These are phyloP conservation scores for Nomada fabriciana DNA, from an alignment of 2,888 invertebrate genomes.

Conservation along the genomic window DNA sequence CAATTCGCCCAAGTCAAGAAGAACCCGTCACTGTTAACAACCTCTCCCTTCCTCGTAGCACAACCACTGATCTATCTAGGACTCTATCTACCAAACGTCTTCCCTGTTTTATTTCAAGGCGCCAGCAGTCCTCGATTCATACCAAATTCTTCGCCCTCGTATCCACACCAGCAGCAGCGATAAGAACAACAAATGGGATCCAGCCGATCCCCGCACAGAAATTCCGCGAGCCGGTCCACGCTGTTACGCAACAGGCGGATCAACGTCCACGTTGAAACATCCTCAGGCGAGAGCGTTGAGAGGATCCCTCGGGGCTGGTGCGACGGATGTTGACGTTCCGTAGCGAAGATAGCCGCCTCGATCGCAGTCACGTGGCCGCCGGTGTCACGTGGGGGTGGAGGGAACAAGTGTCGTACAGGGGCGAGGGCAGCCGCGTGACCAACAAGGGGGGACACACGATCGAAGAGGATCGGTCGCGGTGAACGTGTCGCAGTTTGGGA, in stretches of 20 bases:
- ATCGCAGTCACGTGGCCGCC: conserved; percentile 50
- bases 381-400: conserved; percentile 65
- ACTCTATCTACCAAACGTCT: too few relatives aligned
- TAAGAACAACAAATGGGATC: not conserved
- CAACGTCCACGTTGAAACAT: conserved; percentile 33
- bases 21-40: not conserved
- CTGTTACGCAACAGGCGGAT: conserved; percentile 45
- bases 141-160: not conserved
- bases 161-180: not conserved
- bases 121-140: too few relatives aligned
- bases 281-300: conserved; percentile 22
- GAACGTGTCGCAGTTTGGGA: conserved; percentile 65
- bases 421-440: not conserved
- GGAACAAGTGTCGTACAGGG: conserved; percentile 2
- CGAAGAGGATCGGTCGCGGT: not conserved
- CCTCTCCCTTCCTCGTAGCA: not conserved
- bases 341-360: conserved; percentile 33
- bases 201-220: not conserved
- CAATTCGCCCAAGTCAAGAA: not conserved
- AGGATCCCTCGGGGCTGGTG: conserved; percentile 26
- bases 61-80: too few relatives aligned
- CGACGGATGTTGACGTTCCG: conserved; percentile 45
- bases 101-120: not conserved
- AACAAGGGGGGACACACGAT: not conserved
- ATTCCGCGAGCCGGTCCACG: conserved; percentile 1